Base-by-base conservation (phyloP, 1,140 invertebrate species). In the Platyscapa corneri region DNA sequence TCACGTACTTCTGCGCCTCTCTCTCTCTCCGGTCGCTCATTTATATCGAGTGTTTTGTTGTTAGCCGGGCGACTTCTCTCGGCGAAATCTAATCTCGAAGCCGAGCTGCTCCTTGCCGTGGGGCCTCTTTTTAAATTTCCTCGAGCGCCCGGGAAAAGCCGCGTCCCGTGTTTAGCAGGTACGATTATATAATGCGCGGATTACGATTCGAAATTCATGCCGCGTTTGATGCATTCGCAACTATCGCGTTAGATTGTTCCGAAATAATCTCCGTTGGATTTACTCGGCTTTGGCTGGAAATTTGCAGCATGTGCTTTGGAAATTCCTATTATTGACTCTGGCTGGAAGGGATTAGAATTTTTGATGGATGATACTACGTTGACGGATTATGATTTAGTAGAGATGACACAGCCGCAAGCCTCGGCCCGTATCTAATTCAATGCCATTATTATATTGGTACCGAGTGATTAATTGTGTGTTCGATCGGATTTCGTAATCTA, bases 351-450 rank as follows among this genome's bases (percentile, higher is more conserved):
- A 77, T 77, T 83, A 65, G 16, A n/a, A 67, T 20, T 49, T 83
- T 83, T 77, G 60, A 77, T 83, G 16, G 42, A 83, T 83, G 53
- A 77, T 37, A 30, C 81, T 39, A 37, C 42, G 77, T 83, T 67
- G 82, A 83, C 39, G n/a, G 14, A 77, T 83, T 83, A 83, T 76
- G 14, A 53, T 75, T 83, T 64, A 83, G 37, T 27, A 27, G 27
- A 37, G 14, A 30, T 12, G 46, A 81, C 42, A 56, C 16, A 27
- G 23, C 12, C 30, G 14, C 39, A 16, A 56, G 20, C 18, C 30
- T 49, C 14, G 46, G 34, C 56, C 32, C 49, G 27, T 75, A 37
- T 75, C 46, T 46, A 67, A 85, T 81, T 64, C 30, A 42, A 37
- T 79, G 42, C 20, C 67, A 16, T 79, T 79, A 72, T 78, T 60